These are phyloP conservation scores for Huso huso DNA, from an alignment of 2,797 vertebrate genomes.

Conservation along the genomic window DNA sequence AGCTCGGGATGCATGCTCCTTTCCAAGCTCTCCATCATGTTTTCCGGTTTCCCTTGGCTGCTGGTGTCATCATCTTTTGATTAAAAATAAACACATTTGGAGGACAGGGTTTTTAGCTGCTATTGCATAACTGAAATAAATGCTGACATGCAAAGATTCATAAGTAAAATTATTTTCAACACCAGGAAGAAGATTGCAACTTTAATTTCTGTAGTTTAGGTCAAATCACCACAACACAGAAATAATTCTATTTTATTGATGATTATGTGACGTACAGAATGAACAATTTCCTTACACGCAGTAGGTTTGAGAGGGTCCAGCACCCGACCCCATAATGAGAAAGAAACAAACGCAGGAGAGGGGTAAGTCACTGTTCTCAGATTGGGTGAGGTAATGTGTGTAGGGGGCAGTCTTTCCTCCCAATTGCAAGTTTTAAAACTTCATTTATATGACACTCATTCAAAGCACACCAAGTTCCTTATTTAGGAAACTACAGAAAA, in stretches of 20 bases:
- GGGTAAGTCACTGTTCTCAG: too few species aligned
- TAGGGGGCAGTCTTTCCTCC: too few species aligned
- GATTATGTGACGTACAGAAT: too few species aligned
- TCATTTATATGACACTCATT: too few species aligned
- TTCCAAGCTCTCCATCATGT: constrained; percentile 80
- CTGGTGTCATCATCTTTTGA: constrained; percentile 77
- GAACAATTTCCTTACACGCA: too few species aligned
- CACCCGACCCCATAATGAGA: too few species aligned
- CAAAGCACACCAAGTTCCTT: not conserved
- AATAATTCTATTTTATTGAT: not conserved
- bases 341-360: too few species aligned
- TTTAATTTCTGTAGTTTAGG: not conserved
- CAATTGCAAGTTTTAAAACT: too few species aligned
- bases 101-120: constrained; percentile 15
- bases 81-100: constrained; percentile 49
- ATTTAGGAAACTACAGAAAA: not conserved
- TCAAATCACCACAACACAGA: not conserved
- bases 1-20: constrained; percentile 89
- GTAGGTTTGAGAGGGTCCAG: too few species aligned
- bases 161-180: constrained; percentile 11
- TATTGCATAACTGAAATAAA: too few species aligned
- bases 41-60: constrained; percentile 83
- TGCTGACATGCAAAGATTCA: not conserved
- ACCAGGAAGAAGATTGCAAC: not conserved
- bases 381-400: too few species aligned